These are phyloP conservation scores for Leuciscus idus DNA, from an alignment of 2,113 vertebrate genomes.

Conservation along the genomic window DNA sequence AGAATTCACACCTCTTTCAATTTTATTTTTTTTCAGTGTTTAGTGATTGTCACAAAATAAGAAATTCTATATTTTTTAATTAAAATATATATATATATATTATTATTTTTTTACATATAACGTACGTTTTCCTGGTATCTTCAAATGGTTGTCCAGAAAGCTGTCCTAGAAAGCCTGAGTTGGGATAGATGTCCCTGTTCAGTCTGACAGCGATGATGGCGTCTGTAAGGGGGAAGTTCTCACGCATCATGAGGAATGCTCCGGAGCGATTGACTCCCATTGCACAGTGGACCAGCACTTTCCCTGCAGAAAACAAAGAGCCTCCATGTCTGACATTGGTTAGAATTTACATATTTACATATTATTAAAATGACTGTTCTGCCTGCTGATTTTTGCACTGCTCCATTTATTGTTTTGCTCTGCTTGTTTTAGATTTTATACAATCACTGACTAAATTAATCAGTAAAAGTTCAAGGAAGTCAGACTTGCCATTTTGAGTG, in stretches of 20 bases:
- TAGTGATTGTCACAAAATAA: too few relatives aligned
- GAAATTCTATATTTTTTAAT: too few relatives aligned
- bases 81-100: too few relatives aligned
- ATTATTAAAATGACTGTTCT: not conserved
- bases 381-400: not conserved
- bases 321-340: not conserved
- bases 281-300: constrained; percentile 84
- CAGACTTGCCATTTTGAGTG: constrained; percentile 74
- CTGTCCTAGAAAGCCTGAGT: constrained; percentile 83
- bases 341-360: not conserved
- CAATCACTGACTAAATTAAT: not conserved
- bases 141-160: constrained; percentile 44
- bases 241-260: constrained; percentile 81
- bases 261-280: constrained; percentile 85
- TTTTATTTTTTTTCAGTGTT: too few relatives aligned
- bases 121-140: too few relatives aligned
- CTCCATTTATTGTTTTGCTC: constrained; percentile 2
- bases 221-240: constrained; percentile 78
- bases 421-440: not conserved
- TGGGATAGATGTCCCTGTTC: constrained; percentile 80
- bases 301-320: constrained; percentile 71
- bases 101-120: too few relatives aligned
- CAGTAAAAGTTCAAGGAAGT: constrained; percentile 42
- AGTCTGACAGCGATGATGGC: constrained; percentile 79
- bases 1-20: too few relatives aligned